phyloP scores from a whole-genome alignment of 2,888 invertebrate species.

The Spisula solida region DNA sequence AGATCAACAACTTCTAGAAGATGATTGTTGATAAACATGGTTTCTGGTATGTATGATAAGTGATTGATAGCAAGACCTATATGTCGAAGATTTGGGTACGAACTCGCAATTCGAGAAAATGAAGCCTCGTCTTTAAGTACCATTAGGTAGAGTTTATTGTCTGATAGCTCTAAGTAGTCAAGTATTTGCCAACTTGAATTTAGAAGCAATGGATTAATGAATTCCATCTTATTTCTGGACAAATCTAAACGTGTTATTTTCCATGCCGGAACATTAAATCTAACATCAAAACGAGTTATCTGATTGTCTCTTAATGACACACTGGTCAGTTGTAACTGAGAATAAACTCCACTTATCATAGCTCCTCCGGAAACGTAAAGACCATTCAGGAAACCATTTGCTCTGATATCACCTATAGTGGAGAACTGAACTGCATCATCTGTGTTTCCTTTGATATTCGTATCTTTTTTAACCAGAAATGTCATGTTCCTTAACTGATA shows the following conservation, averaged over 20 bases:
- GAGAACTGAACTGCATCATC: background rate
- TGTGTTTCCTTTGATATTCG: background rate
- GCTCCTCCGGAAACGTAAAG: background rate
- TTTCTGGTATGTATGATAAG: background rate
- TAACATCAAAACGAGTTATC: background rate
- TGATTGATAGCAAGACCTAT: background rate
- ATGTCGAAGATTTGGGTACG: background rate
- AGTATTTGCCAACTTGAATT: background rate
- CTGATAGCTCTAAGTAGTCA: background rate
- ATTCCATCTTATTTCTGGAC: slow-evolving; percentile 14
- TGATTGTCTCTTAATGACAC: background rate
- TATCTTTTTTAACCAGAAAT: background rate
- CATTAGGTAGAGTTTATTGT: background rate
- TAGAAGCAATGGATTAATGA: background rate
- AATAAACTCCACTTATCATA: background rate
- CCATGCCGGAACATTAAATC: background rate
- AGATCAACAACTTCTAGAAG: background rate
- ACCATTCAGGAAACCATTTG: background rate
- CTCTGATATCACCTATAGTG: background rate
- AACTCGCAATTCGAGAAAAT: background rate
- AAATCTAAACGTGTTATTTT: background rate
- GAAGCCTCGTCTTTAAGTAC: background rate
- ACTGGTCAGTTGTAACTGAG: background rate
- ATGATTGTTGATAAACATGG: background rate
- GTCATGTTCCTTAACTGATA: background rate